phyloP scores from a whole-genome alignment of 2,113 vertebrate genomes.

The Pterophyllum scalare region DNA sequence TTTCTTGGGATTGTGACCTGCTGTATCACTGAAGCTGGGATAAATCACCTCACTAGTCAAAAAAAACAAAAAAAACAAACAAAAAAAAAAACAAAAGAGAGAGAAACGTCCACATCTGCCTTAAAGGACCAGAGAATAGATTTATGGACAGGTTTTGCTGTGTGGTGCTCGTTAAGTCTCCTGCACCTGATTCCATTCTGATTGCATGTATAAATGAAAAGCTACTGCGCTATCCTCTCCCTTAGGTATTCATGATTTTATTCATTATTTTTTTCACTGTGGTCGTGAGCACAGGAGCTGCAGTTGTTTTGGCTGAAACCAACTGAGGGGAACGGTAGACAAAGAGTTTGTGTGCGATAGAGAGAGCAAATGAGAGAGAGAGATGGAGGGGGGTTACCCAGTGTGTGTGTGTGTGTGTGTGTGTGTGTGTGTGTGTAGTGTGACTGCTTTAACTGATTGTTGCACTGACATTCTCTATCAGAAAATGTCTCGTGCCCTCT shows the following conservation, averaged over 20 bases:
- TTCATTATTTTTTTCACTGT: not conserved
- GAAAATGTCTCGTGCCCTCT: not conserved
- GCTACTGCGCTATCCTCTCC: not conserved
- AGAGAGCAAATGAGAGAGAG: not conserved
- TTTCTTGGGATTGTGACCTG: conserved; percentile 12
- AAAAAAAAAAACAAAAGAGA: no score
- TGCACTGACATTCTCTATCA: conserved; percentile 1
- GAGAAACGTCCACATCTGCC: not conserved
- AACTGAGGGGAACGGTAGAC: conserved; percentile 18
- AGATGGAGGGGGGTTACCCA: not conserved
- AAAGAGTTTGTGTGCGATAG: conserved; percentile 20
- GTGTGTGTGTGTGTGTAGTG: not conserved
- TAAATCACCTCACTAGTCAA: conserved; percentile 17
- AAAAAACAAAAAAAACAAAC: not conserved
- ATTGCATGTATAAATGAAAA: not conserved
- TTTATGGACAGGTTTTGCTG: not conserved
- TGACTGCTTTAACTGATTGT: conserved; percentile 12
- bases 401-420: not conserved
- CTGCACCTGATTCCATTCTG: conserved; percentile 1
- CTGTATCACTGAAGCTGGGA: conserved; percentile 6
- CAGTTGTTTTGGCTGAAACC: conserved; percentile 10
- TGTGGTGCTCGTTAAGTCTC: conserved; percentile 16
- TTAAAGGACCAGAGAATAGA: conserved; percentile 4
- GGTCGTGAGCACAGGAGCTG: conserved; percentile 4
- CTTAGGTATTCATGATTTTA: not conserved